phyloP scores from a whole-genome alignment of 2,113 vertebrate genomes.

The Hystrix brachyura region DNA sequence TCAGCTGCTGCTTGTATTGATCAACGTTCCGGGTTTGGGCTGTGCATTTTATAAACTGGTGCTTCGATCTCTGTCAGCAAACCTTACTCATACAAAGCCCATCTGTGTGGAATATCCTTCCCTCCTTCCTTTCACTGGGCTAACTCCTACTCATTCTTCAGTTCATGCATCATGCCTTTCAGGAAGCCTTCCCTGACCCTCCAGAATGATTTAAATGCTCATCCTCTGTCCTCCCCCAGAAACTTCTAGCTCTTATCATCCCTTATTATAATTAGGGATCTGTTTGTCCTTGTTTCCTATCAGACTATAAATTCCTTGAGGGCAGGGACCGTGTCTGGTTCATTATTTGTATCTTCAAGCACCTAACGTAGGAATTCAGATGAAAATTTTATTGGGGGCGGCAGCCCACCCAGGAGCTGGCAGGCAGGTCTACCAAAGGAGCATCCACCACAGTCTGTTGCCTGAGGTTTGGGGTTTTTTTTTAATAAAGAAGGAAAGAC shows the following conservation, averaged over 20 bases:
- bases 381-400: slow-evolving; percentile 29
- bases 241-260: slow-evolving; percentile 67
- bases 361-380: slow-evolving; percentile 44
- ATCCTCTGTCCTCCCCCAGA: slow-evolving; percentile 68
- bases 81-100: slow-evolving; percentile 59
- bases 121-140: slow-evolving; percentile 58
- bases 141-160: slow-evolving; percentile 83
- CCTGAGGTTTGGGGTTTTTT: slow-evolving; percentile 47
- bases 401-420: not conserved
- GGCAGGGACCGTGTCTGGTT: slow-evolving; percentile 73
- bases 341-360: slow-evolving; percentile 61
- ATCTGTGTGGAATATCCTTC: slow-evolving; percentile 65
- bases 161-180: slow-evolving; percentile 77
- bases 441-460: not conserved
- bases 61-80: slow-evolving; percentile 58
- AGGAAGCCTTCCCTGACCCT: slow-evolving; percentile 74
- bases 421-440: slow-evolving; percentile 44
- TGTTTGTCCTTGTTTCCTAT: slow-evolving; percentile 74
- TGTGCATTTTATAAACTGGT: slow-evolving; percentile 63
- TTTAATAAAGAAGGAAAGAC: not conserved
- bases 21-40: slow-evolving; percentile 61
- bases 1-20: slow-evolving; percentile 48
- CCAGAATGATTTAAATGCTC: slow-evolving; percentile 75
- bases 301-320: slow-evolving; percentile 82
- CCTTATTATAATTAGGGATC: slow-evolving; percentile 70